Evolutionary conservation across 2,888 invertebrate genomes (phyloP), one percentile per base, ranked within the genome.

Genomic region (Stenodema calcarata): DNA sequence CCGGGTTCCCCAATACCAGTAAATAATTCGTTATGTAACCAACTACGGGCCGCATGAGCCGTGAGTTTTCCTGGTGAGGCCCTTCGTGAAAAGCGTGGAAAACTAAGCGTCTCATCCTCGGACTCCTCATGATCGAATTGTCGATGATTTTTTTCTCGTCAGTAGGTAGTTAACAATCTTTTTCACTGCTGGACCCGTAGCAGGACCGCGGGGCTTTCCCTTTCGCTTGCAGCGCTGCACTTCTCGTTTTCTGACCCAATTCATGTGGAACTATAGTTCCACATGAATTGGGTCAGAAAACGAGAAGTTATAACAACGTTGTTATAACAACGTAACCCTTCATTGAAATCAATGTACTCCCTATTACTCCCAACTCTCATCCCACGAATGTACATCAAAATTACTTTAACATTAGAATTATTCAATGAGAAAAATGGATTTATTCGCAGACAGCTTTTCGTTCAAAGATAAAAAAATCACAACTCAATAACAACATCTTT

Each of bases 1-100:
- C 73, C 73, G 73, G 73, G 73, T 75, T 75, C 41, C 23, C 73
- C 35, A 75, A 75, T 30, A 9, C 73, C 73, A 75, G 73, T 75
- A 75, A 75, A 75, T 62, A 62, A 62, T 62, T 23, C 73, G 35
- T 75, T 75, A 35, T 35, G 73, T 18, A 75, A 75, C 69, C 1
- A 11, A 14, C 18, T 16, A n/a, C 54, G 54, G 54, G n/a, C 54
- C 6, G 42, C 42, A 42, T 9, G 47, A 12, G 47, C 47, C 14
- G 12, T 2, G 47, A 47, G 14, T 62, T 62, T 62, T 62, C 62
- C 62, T 18, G 54, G 50, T 16, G n/a, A 18, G 7, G 0, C 54
- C 62, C 47, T 9, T 2, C 62, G 23, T 27, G 62, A 11, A 62
- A 62, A 62, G 18, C 27, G 23, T 62, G 62, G 62, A 62, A 62